Conservation (phyloP, 2,888 invertebrate genomes). For the Pachymerium ferrugineum region DNA sequence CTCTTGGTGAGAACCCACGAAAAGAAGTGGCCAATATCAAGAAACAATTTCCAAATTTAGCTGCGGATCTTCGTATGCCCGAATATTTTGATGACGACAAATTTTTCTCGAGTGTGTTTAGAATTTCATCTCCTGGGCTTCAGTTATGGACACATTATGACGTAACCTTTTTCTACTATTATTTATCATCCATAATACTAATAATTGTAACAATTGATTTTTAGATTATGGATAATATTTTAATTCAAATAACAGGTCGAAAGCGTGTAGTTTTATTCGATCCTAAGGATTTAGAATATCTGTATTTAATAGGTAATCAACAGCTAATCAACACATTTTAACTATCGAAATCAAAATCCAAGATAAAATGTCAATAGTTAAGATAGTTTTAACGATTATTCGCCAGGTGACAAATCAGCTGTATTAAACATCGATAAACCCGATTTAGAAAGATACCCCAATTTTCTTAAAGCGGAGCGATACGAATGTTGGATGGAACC, state of each 20-base stretch:
- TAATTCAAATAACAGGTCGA: conserved; percentile 52
- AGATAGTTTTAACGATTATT: too few species aligned
- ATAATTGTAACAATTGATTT: not conserved
- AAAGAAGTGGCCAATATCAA: conserved; percentile 51
- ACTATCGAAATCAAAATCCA: too few species aligned
- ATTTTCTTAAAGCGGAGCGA: conserved; percentile 47
- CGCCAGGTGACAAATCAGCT: conserved; percentile 52
- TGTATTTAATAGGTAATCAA: conserved; percentile 54
- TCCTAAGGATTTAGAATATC: conserved; percentile 50
- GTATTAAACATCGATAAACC: conserved; percentile 52
- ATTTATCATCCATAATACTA: not conserved
- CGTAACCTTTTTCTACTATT: conserved; percentile 41
- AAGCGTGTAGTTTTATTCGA: conserved; percentile 52
- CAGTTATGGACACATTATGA: conserved; percentile 57
- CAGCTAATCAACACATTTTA: too few species aligned
- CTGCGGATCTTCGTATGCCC: conserved; percentile 50
- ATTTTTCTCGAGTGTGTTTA: conserved; percentile 54
- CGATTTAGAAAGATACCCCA: conserved; percentile 49
- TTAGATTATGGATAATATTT: conserved; percentile 54
- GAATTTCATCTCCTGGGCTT: conserved; percentile 51
- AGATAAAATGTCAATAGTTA: too few species aligned
- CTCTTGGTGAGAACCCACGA: conserved; percentile 52
- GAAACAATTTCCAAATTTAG: conserved; percentile 51
- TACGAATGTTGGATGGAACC: conserved; percentile 49
- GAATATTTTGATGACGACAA: conserved; percentile 46